Evolutionary conservation across 2,113 vertebrate genomes (phyloP), one percentile per base, ranked within the genome.

Genomic region (Eupsittula cactorum): DNA sequence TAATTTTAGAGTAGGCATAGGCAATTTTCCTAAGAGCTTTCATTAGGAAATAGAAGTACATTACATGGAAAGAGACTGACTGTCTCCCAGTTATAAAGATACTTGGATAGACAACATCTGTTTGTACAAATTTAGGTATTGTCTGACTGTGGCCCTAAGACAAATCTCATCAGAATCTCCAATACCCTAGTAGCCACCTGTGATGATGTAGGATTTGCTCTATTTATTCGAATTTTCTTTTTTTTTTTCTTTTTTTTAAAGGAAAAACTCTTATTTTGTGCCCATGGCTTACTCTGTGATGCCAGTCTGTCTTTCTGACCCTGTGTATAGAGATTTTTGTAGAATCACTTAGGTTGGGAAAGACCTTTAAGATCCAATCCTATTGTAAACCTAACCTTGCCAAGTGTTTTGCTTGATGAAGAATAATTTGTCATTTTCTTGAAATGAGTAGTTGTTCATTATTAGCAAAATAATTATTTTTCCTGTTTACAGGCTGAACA

Each of bases 401-500:
- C n/a, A 27, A 55, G 33, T 52, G 33, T 78, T 90, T 80, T 92
- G 31, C 49, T 77, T 19, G 77, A 84, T 33, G 25, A 21, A 24
- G 62, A 86, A 64, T 71, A 50, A 37, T 29, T 29, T 28, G 11
- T 46, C 20, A 0, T n/a, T n/a, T 64, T 50, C 80, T 42, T n/a
- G 47, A 78, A 74, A 65, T 4, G 14, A 74, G 53, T 50, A 13
- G 27, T 27, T 65, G 7, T 52, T 52, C 20, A 1, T 83, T 84
- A 88, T 81, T 63, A 91, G 39, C 35, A 71, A 27, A 59, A 86
- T 24, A 33, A 13, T 80, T 49, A 46, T 75, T 92, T 94, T 37
- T 27, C 67, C 67, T 2, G 1, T 91, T 65, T 57, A 41, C 93
- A 99, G 98, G 98, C 98, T 53, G 98, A 98, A 52, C 98, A 98